Conservation (phyloP, 2,888 invertebrate species). For the Bibio marci region DNA sequence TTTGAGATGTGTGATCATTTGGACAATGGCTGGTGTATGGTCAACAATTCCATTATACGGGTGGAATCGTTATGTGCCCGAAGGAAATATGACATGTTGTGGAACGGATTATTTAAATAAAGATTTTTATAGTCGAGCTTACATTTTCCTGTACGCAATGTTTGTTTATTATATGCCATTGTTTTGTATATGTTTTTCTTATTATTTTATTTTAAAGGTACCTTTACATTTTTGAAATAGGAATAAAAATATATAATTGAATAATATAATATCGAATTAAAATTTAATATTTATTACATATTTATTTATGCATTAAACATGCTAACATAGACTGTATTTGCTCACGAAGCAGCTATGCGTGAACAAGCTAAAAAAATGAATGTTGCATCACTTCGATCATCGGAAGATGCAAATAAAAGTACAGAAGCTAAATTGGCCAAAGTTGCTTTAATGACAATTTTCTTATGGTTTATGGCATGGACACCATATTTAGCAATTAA, state of each 20-base stretch:
- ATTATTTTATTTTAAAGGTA: conserved; percentile 42
- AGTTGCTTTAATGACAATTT: conserved; percentile 69
- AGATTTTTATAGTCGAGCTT: conserved; percentile 26
- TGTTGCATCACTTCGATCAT: conserved; percentile 57
- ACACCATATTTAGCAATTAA: conserved; percentile 67
- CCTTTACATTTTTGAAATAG: too few relatives aligned
- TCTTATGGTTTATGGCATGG: conserved; percentile 60
- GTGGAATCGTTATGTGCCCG: conserved; percentile 41
- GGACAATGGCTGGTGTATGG: conserved; percentile 32
- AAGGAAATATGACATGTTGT: conserved; percentile 39
- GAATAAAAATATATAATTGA: too few relatives aligned
- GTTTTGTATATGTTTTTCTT: conserved; percentile 38
- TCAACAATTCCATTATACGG: conserved; percentile 34
- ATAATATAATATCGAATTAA: too few relatives aligned
- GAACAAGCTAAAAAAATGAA: conserved; percentile 85
- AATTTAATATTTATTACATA: too few relatives aligned
- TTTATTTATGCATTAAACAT: too few relatives aligned
- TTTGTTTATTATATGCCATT: conserved; percentile 32
- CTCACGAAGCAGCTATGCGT: conserved; percentile 60
- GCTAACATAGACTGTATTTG: conserved; percentile 46
- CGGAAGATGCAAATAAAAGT: conserved; percentile 49
- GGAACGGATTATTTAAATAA: conserved; percentile 29
- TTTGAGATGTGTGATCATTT: conserved; percentile 30
- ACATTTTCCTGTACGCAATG: conserved; percentile 27
- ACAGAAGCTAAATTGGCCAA: conserved; percentile 67